Percentiles rank a stretch among this genome's conserved stretches.
Evolutionary conservation across 2,113 vertebrate species (phyloP).

Genomic region (Indicator maculatus): DNA sequence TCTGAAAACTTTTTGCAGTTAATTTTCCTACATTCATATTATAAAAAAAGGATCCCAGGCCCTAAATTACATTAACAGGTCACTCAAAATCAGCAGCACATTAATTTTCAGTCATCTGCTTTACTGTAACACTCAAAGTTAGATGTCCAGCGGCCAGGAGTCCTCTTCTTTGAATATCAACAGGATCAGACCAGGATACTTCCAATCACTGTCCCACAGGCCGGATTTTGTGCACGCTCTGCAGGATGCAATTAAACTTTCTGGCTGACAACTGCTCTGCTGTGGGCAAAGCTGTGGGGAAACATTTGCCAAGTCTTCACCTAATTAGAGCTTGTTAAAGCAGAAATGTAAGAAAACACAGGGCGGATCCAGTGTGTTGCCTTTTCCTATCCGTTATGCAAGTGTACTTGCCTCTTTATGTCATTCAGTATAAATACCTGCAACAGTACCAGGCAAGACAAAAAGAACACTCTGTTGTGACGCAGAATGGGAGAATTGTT

Average conservation of each 20-base stretch:
- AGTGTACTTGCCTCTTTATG: background rate
- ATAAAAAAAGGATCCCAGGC: background rate
- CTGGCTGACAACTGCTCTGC: background rate
- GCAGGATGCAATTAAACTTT: background rate
- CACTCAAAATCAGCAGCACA: background rate
- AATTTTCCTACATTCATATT: background rate
- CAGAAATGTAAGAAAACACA: background rate
- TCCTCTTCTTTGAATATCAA: background rate
- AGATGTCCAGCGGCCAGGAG: background rate
- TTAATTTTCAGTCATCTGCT: background rate
- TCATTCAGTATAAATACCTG: background rate
- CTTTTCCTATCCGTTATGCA: background rate
- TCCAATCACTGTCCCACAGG: background rate
- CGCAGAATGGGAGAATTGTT: background rate
- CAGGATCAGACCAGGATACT: background rate
- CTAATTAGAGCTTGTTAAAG: background rate
- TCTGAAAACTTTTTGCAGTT: background rate
- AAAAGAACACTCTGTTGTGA: background rate
- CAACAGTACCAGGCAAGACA: background rate
- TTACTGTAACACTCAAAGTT: background rate
- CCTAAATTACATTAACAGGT: background rate
- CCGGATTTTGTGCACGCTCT: background rate
- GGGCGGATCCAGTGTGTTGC: background rate
- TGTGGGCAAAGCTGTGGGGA: background rate
- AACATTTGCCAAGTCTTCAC: background rate